A percentile compares a stretch with the other conserved stretches of the same genome.
phyloP scores from a whole-genome alignment of 2,888 invertebrate genomes.

The Acrobasis suavella region DNA sequence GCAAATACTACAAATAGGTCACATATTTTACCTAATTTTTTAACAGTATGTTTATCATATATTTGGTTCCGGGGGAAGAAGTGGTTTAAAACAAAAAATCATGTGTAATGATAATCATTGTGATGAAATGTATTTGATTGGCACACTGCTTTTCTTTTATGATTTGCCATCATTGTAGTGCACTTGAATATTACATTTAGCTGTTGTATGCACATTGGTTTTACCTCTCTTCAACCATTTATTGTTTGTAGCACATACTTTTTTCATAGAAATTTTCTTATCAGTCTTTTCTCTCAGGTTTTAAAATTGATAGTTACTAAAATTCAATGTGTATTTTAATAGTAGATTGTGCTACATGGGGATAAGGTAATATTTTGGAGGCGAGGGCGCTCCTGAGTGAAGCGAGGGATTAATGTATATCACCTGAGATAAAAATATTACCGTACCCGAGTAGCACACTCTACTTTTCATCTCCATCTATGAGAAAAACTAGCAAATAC shows the following conservation, averaged over 20 bases:
- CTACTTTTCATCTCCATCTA: too few relatives aligned
- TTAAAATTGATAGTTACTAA: too few relatives aligned
- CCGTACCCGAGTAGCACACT: too few relatives aligned
- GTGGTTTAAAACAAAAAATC: not conserved
- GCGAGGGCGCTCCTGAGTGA: too few relatives aligned
- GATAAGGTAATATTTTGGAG: too few relatives aligned
- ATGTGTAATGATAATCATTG: constrained; percentile 5
- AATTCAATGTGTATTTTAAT: too few relatives aligned
- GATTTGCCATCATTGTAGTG: constrained; percentile 39
- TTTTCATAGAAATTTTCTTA: not conserved
- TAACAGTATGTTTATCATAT: not conserved
- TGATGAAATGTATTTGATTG: constrained; percentile 22
- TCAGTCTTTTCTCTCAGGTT: too few relatives aligned
- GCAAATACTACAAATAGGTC: not conserved
- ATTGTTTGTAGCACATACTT: not conserved
- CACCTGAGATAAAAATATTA: too few relatives aligned
- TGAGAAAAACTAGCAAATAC: too few relatives aligned
- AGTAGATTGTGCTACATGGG: too few relatives aligned
- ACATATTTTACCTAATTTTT: not conserved
- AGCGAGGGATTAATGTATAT: too few relatives aligned
- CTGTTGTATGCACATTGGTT: constrained; percentile 2
- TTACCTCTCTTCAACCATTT: not conserved
- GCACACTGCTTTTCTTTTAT: constrained; percentile 47
- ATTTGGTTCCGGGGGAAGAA: constrained; percentile 4
- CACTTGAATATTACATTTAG: constrained; percentile 15